These are phyloP conservation scores for Orchesella flavescens DNA, from an alignment of 2,888 invertebrate genomes.

Conservation along the genomic window DNA sequence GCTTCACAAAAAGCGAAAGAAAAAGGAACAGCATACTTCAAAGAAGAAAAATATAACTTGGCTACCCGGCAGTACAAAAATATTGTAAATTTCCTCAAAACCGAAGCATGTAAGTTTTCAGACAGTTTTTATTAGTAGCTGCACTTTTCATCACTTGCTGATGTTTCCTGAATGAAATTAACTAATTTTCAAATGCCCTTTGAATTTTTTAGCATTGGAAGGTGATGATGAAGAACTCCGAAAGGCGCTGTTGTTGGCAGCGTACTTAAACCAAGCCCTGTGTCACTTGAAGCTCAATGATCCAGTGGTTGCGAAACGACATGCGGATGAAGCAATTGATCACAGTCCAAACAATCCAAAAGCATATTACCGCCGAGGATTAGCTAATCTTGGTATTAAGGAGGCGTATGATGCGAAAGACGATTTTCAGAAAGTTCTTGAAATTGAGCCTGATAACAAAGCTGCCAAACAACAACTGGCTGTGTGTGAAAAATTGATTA, in stretches of 20 bases:
- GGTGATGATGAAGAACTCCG: slow-evolving; percentile 76
- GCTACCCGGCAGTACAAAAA: slow-evolving; percentile 92
- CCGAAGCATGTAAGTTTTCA: slow-evolving; percentile 76
- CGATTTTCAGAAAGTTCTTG: slow-evolving; percentile 85
- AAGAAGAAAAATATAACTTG: slow-evolving; percentile 82
- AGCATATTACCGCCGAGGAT: slow-evolving; percentile 90
- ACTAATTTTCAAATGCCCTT: too few relatives aligned
- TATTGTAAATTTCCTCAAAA: slow-evolving; percentile 80
- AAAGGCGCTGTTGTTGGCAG: slow-evolving; percentile 80
- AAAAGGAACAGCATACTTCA: slow-evolving; percentile 93
- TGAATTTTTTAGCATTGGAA: slow-evolving; percentile 72
- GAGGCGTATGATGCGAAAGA: slow-evolving; percentile 85
- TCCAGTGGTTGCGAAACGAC: slow-evolving; percentile 81
- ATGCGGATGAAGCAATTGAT: slow-evolving; percentile 85
- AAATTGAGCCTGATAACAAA: slow-evolving; percentile 88
- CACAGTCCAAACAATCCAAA: slow-evolving; percentile 87
- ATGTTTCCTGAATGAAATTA: too few relatives aligned
- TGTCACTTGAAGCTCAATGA: slow-evolving; percentile 86
- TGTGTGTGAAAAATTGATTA: slow-evolving; percentile 83
- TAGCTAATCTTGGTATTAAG: slow-evolving; percentile 83
- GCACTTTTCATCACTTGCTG: too few relatives aligned
- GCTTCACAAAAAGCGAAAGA: slow-evolving; percentile 89
- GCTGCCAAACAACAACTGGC: slow-evolving; percentile 87
- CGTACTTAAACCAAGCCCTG: slow-evolving; percentile 86
- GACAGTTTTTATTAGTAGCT: too few relatives aligned